phyloP scores from a whole-genome alignment of 1,140 invertebrate species.

The Drosophila melanica region DNA sequence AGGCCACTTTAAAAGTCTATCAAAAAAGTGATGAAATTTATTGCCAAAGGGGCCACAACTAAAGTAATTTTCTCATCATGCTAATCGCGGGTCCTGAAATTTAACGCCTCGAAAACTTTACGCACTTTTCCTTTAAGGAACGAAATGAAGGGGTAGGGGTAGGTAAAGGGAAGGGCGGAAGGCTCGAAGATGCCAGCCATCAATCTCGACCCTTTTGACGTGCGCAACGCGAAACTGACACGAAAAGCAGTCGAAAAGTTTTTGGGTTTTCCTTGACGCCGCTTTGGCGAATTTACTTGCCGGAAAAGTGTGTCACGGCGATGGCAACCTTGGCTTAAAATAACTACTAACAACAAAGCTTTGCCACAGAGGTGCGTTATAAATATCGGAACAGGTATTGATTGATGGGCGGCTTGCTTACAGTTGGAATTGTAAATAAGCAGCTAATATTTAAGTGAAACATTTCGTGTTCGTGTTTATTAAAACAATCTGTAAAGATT shows the following conservation, averaged over 20 bases:
- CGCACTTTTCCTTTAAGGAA: not conserved
- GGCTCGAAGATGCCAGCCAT: slow-evolving; percentile 16
- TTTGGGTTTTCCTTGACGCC: slow-evolving; percentile 5
- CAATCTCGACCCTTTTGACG: slow-evolving; percentile 53
- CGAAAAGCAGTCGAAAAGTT: slow-evolving; percentile 41
- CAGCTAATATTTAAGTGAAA: too few species aligned
- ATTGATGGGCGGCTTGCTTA: slow-evolving; percentile 32
- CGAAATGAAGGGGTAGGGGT: not conserved
- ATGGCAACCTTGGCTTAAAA: slow-evolving; percentile 47
- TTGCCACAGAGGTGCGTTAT: slow-evolving; percentile 1
- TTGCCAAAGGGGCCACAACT: not conserved
- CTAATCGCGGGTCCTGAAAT: slow-evolving; percentile 26
- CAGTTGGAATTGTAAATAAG: not conserved
- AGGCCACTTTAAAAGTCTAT: slow-evolving; percentile 20
- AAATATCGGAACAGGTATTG: slow-evolving; percentile 38
- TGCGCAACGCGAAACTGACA: slow-evolving; percentile 47
- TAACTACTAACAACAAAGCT: slow-evolving; percentile 40
- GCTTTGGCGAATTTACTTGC: slow-evolving; percentile 36
- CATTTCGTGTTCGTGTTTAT: too few species aligned
- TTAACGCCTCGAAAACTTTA: slow-evolving; percentile 29
- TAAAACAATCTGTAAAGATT: too few species aligned
- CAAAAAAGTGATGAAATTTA: slow-evolving; percentile 8
- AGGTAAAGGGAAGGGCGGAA: too few species aligned
- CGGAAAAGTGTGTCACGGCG: slow-evolving; percentile 65
- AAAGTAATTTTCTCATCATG: slow-evolving; percentile 15